Conservation (phyloP, 1,140 invertebrate genomes). For the Hylaeus volcanicus region DNA sequence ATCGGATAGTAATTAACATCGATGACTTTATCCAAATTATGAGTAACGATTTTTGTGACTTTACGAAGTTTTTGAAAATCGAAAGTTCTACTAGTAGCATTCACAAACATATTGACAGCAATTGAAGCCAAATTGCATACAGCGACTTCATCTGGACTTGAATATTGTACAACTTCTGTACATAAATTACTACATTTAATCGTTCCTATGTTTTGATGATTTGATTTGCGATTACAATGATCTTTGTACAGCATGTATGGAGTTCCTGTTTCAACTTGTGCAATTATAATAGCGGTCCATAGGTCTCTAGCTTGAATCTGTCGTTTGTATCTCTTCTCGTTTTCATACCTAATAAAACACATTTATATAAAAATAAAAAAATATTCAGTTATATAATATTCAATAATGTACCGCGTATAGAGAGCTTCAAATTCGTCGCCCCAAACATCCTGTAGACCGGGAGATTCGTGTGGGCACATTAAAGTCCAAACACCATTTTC, state of each 20-base stretch:
- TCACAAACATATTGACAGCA: constrained; percentile 98
- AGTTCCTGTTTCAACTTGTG: constrained; percentile 98
- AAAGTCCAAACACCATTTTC: constrained; percentile 93
- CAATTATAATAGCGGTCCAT: constrained; percentile 96
- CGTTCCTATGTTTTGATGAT: constrained; percentile 99
- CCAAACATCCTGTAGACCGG: constrained; percentile 94
- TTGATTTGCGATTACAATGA: constrained; percentile 97
- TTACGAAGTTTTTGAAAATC: constrained; percentile 95
- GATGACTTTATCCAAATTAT: constrained; percentile 98
- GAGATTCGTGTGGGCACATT: constrained; percentile 98
- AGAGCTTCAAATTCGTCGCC: constrained; percentile 96
- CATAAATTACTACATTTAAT: constrained; percentile 99
- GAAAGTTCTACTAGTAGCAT: constrained; percentile 86
- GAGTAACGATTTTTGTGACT: constrained; percentile 93
- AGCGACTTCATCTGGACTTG: constrained; percentile 95
- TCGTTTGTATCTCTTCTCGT: constrained; percentile 87
- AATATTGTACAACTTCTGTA: constrained; percentile 98
- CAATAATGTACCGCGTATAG: constrained; percentile 85
- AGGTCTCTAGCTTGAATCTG: constrained; percentile 93
- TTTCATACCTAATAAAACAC: constrained; percentile 89
- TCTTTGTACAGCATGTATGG: constrained; percentile 99
- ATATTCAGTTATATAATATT: constrained; percentile 5
- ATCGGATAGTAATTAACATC: constrained; percentile 98
- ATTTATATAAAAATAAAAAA: constrained; percentile 21
- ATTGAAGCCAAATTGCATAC: constrained; percentile 99